These are phyloP conservation scores for Parazoanthus darwini DNA, from an alignment of 92 coral and sea anemone species.

Conservation along the genomic window DNA sequence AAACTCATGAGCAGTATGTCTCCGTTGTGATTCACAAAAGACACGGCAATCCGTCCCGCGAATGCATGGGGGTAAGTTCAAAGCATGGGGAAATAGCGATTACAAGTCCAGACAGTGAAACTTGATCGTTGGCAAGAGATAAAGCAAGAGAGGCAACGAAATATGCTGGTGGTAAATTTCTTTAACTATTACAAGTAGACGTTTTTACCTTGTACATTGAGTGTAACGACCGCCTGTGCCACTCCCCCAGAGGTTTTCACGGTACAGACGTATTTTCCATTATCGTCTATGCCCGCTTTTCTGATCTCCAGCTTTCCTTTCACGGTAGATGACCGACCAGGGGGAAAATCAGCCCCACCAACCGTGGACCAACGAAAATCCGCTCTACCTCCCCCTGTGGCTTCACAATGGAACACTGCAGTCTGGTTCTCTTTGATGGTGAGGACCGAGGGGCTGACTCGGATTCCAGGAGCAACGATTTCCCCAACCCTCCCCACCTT, in stretches of 20 bases:
- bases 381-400: constrained; percentile 24
- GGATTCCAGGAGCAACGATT: constrained; percentile 20
- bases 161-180: not conserved
- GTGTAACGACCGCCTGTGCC: constrained; percentile 19
- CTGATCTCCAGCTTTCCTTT: constrained; percentile 25
- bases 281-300: constrained; percentile 8
- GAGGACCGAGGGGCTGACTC: constrained; percentile 18
- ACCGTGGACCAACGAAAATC: constrained; percentile 21
- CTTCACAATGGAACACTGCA: constrained; percentile 13
- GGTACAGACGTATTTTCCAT: constrained; percentile 25
- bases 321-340: constrained; percentile 6
- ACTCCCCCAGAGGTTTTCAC: constrained; percentile 11
- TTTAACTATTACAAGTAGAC: not conserved
- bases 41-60: no score
- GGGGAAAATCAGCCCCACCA: constrained; percentile 1
- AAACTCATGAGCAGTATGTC: no score
- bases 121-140: no score
- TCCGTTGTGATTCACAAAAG: no score
- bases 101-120: not conserved
- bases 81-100: not conserved
- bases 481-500: not conserved
- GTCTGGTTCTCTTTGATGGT: constrained; percentile 34
- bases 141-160: no score
- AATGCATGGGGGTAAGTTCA: no score
- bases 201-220: constrained; percentile 29